Evolutionary conservation across 2,888 invertebrate genomes (phyloP).

Genomic region (Drosophila subquinaria): DNA sequence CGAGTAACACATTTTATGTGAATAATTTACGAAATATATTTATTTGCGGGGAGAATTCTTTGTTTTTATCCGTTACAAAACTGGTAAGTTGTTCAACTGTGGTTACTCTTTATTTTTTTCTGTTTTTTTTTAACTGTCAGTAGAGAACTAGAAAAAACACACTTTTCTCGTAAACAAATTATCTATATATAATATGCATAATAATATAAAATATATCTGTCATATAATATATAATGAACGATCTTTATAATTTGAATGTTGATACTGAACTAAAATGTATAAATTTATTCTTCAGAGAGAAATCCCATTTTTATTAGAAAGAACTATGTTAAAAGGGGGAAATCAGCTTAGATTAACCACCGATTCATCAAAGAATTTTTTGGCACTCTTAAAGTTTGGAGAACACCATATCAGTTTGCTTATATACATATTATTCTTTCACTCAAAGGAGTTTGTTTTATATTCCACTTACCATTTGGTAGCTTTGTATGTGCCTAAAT

Average conservation of each 20-base stretch:
- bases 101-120: background rate
- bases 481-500: conserved; percentile 11
- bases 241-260: background rate
- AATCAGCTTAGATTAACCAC: background rate
- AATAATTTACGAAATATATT: conserved; percentile 31
- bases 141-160: background rate
- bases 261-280: too few relatives aligned
- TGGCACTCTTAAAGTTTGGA: background rate
- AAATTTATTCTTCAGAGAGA: too few relatives aligned
- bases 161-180: background rate
- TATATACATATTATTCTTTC: background rate
- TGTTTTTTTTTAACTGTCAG: background rate
- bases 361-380: background rate
- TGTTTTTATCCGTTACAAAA: conserved; percentile 2
- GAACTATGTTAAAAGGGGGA: background rate
- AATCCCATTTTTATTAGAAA: background rate
- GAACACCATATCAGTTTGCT: background rate
- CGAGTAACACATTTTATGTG: conserved; percentile 24
- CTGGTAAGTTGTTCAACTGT: background rate
- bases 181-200: too few relatives aligned
- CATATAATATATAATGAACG: too few relatives aligned
- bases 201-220: too few relatives aligned
- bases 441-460: background rate
- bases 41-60: conserved; percentile 3
- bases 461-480: conserved; percentile 35